A percentile compares a stretch with the other conserved stretches of the same genome.
These are phyloP conservation scores for Drosophila rubida DNA, from an alignment of 2,888 invertebrate genomes.

Conservation along the genomic window DNA sequence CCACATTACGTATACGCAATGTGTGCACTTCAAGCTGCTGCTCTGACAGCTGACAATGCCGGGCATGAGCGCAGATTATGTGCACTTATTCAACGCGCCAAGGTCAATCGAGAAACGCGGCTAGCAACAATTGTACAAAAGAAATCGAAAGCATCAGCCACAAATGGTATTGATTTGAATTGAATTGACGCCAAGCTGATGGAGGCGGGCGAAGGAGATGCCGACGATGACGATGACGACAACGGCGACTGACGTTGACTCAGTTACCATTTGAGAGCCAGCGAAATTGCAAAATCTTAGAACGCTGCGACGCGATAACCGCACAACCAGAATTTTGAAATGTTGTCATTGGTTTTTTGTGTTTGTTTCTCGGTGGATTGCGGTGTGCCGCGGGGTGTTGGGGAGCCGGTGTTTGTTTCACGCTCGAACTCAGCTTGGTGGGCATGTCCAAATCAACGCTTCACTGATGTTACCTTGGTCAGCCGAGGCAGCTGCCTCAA, in stretches of 20 bases:
- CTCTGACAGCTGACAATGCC: constrained; percentile 14
- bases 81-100: constrained; percentile 27
- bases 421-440: constrained; percentile 39
- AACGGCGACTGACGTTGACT: constrained; percentile 12
- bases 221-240: constrained; percentile 5
- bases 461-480: constrained; percentile 65
- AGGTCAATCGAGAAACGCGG: constrained; percentile 34
- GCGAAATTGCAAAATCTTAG: constrained; percentile 56
- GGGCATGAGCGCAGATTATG: neutral
- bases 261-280: constrained; percentile 2
- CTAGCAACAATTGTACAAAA: constrained; percentile 16
- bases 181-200: neutral
- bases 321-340: constrained; percentile 57
- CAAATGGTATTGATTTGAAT: constrained; percentile 20
- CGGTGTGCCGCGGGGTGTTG: neutral
- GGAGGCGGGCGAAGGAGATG: neutral
- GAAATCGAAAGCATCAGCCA: constrained; percentile 44
- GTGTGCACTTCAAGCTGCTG: constrained; percentile 3
- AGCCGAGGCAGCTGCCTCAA: constrained; percentile 31
- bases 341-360: constrained; percentile 12
- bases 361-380: neutral
- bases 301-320: constrained; percentile 41
- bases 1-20: constrained; percentile 41
- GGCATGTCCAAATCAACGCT: constrained; percentile 49
- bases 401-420: constrained; percentile 29